Evolutionary conservation across 2,113 vertebrate species (phyloP), one percentile per base, ranked within the genome.

Genomic region (Bos taurus): DNA sequence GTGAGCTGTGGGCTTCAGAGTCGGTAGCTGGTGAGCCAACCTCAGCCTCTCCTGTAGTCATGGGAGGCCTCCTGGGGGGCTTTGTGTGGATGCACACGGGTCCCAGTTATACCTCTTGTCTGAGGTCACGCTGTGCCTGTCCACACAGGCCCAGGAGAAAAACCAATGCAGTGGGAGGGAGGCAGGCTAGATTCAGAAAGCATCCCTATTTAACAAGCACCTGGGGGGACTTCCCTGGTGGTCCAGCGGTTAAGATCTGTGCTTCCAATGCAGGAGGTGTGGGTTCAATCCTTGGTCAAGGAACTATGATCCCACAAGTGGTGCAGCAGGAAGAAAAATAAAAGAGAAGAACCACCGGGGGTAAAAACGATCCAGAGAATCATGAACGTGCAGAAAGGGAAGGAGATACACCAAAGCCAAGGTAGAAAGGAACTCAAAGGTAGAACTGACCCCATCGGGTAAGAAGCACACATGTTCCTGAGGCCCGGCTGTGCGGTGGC

Each of bases 401-500:
- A 21, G 23, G 56, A 59, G 7, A 40, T 2, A 5, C 17, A 15
- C 8, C 74, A 46, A 21, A n/a, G 21, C 25, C 23, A 10, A 40
- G 10, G 67, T 6, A 13, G 21, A 40, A 74, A 28, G 13, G 14
- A n/a, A 33, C 5, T 9, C 48, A 67, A 21, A 88, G 14, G 71
- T 26, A 6, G 74, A 14, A 46, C 4, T 25, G 54, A 54, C 7
- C 28, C 25, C 23, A 23, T 6, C 25, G 62, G 13, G 16, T 48
- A 30, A 4, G 4, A 23, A 40, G 19, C 16, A 30, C n/a, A 7
- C 1, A 0, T 1, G 9, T 85, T 9, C 67, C 2, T 15, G 23
- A 52, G 82, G 33, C 16, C 36, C 43, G 23, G 1, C 0, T 6
- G 1, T 11, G 9, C 1, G 23, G 4, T 0, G 21, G 5, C 40